Conservation (phyloP, 2,113 vertebrate species). For the Noturus placidus region DNA sequence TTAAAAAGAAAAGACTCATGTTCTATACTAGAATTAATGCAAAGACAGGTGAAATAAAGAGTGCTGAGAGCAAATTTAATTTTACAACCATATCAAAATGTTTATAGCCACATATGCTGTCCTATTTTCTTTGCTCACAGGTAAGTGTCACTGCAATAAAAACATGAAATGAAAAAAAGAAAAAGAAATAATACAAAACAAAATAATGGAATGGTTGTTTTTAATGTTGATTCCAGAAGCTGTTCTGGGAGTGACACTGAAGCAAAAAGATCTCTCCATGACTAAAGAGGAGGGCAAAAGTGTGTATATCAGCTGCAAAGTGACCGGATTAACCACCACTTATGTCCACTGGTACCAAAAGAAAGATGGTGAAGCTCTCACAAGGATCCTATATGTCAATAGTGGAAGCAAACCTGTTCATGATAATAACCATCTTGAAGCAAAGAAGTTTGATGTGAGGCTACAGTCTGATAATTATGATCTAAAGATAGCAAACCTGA, state of each 20-base stretch:
- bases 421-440: conserved; percentile 11
- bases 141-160: background rate
- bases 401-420: fast-evolving
- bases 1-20: background rate
- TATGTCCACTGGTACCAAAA: conserved; percentile 56
- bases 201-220: background rate
- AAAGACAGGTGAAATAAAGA: background rate
- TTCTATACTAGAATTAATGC: background rate
- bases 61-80: background rate
- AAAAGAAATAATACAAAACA: background rate
- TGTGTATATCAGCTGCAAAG: background rate
- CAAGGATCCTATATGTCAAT: conserved; percentile 29
- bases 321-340: background rate
- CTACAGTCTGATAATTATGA: background rate
- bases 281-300: background rate
- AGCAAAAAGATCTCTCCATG: background rate
- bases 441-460: conserved; percentile 28
- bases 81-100: background rate
- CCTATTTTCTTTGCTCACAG: background rate
- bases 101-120: background rate
- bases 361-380: conserved; percentile 30
- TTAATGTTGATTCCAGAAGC: background rate
- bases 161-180: background rate
- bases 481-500: background rate
- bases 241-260: conserved; percentile 8